Conservation (phyloP, 2,113 vertebrate species). For the Macroglossus sobrinus region DNA sequence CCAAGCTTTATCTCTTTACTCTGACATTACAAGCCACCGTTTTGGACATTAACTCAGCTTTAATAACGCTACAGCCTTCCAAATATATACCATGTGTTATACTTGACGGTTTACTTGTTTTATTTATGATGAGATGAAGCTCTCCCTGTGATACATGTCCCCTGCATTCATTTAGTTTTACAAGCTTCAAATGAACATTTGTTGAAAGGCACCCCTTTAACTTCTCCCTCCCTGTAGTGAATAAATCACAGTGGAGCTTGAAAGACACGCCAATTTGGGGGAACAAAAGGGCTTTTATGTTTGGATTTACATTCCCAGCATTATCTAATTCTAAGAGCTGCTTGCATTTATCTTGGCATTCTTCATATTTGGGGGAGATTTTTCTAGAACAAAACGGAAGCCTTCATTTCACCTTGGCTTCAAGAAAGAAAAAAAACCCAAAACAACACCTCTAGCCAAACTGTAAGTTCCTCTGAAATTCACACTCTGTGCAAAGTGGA, state of each 20-base stretch:
- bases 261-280: slow-evolving; percentile 3
- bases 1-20: slow-evolving; percentile 2
- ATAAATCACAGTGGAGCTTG: slow-evolving; percentile 34
- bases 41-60: slow-evolving; percentile 54
- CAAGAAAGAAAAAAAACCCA: neutral
- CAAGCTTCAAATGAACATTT: neutral
- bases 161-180: slow-evolving; percentile 47
- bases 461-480: neutral
- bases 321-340: slow-evolving; percentile 38
- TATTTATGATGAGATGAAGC: slow-evolving; percentile 48
- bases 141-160: neutral
- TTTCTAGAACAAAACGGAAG: slow-evolving; percentile 46
- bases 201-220: slow-evolving; percentile 38
- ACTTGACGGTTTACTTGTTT: slow-evolving; percentile 35
- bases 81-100: slow-evolving; percentile 36
- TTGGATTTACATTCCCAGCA: slow-evolving; percentile 26
- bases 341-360: neutral
- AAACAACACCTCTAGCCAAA: neutral
- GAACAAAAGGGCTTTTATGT: slow-evolving; percentile 55
- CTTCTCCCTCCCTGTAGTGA: neutral
- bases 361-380: slow-evolving; percentile 25
- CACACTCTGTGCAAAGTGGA: neutral
- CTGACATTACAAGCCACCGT: slow-evolving; percentile 18
- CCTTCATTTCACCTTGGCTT: slow-evolving; percentile 36
- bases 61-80: neutral